Evolutionary conservation across 2,888 invertebrate species (phyloP).

Genomic region (Clivina fossor): DNA sequence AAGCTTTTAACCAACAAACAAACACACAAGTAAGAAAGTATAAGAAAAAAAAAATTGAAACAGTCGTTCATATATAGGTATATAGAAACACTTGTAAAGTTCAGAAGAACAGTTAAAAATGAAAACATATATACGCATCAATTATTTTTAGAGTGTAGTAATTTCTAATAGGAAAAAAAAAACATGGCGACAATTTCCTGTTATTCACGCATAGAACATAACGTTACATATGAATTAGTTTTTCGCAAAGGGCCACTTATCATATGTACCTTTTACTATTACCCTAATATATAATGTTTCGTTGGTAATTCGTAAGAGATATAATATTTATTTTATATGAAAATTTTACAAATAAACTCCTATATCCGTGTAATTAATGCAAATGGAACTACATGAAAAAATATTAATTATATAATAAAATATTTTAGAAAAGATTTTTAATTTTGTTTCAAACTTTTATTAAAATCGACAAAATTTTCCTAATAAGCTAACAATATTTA

Average conservation of each 20-base stretch:
- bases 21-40: constrained; percentile 6
- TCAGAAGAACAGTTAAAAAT: constrained; percentile 29
- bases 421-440: no score
- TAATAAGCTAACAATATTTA: no score
- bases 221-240: constrained; percentile 14
- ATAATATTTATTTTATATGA: not conserved
- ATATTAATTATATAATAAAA: no score
- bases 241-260: no score
- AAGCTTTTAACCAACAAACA: constrained; percentile 6
- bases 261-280: no score
- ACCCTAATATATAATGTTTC: not conserved
- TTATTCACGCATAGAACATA: constrained; percentile 16
- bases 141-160: constrained; percentile 32
- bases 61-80: not conserved
- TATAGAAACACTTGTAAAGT: constrained; percentile 19
- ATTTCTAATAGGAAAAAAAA: no score
- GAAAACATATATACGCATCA: constrained; percentile 31
- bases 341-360: no score
- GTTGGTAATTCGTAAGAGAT: not conserved
- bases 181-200: constrained; percentile 32
- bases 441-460: no score
- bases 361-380: no score
- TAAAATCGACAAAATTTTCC: no score
- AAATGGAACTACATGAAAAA: no score
- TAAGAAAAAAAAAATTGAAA: constrained; percentile 26